Conservation (phyloP, 2,888 invertebrate species). For the Chymomyza fuscimana region DNA sequence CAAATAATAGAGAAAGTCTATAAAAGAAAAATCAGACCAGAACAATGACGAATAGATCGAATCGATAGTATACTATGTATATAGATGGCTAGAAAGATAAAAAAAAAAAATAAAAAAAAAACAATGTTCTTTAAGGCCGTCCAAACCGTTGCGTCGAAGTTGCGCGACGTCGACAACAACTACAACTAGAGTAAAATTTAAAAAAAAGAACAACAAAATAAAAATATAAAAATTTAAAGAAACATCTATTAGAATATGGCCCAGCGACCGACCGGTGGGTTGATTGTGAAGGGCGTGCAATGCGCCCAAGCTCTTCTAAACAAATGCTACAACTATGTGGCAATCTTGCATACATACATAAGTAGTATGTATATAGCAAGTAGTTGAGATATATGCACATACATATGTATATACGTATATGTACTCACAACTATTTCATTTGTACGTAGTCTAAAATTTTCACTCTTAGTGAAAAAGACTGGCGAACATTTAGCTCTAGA, state of each 20-base stretch:
- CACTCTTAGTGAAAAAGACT: conserved; percentile 25
- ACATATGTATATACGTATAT: neutral
- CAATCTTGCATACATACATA: conserved; percentile 28
- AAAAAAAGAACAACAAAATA: conserved; percentile 2
- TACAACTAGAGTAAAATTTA: neutral
- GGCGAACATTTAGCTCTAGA: conserved; percentile 33
- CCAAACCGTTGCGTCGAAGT: conserved; percentile 36
- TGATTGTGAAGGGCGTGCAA: conserved; percentile 44
- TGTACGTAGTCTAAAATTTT: conserved; percentile 24
- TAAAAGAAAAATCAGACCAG: conserved; percentile 38
- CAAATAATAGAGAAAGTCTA: conserved; percentile 18
- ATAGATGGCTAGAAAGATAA: conserved; percentile 1
- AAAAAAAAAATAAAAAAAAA: neutral
- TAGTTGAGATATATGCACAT: neutral
- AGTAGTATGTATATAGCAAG: conserved; percentile 5
- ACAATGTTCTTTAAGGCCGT: conserved; percentile 55
- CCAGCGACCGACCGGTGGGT: conserved; percentile 12
- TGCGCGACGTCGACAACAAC: conserved; percentile 55
- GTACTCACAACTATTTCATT: conserved; percentile 25
- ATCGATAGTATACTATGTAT: conserved; percentile 18
- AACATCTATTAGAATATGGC: conserved; percentile 19
- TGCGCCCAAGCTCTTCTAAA: conserved; percentile 4
- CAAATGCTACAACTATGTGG: conserved; percentile 8
- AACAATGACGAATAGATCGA: conserved; percentile 65
- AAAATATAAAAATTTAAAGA: neutral